A percentile compares a stretch with the other conserved stretches of the same genome.
phyloP scores from a whole-genome alignment of 2,113 vertebrate genomes.

The Puntigrus tetrazona region DNA sequence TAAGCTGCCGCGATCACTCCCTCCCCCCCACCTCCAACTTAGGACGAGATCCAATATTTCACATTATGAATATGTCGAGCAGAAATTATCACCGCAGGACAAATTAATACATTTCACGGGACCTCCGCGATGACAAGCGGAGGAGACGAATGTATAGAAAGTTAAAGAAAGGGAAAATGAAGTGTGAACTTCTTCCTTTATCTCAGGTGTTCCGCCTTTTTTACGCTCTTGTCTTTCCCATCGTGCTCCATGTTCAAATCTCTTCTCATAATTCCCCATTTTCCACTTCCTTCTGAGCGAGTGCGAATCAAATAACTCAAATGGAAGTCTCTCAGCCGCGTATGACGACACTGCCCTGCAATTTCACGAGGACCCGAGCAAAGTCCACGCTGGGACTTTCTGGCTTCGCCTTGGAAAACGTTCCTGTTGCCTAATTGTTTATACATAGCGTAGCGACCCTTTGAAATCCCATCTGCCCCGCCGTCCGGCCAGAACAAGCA shows the following conservation, averaged over 20 bases:
- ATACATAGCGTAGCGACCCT: conserved; percentile 57
- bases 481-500: conserved; percentile 62
- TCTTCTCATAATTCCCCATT: conserved; percentile 67
- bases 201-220: conserved; percentile 56
- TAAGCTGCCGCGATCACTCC: conserved; percentile 77
- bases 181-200: conserved; percentile 51
- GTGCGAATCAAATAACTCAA: conserved; percentile 56
- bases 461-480: conserved; percentile 68
- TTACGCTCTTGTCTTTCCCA: conserved; percentile 38
- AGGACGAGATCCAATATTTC: conserved; percentile 77
- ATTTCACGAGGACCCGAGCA: conserved; percentile 45
- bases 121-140: conserved; percentile 60
- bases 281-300: conserved; percentile 59
- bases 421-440: conserved; percentile 65
- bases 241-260: conserved; percentile 57
- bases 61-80: conserved; percentile 76
- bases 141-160: conserved; percentile 36
- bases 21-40: conserved; percentile 65
- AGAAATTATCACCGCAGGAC: conserved; percentile 81
- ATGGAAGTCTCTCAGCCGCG: conserved; percentile 57
- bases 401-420: conserved; percentile 62
- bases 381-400: conserved; percentile 56
- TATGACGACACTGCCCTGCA: conserved; percentile 71
- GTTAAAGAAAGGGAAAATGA: conserved; percentile 51
- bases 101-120: conserved; percentile 74